phyloP scores from a whole-genome alignment of 2,113 vertebrate species.

The Nesoenas mayeri region DNA sequence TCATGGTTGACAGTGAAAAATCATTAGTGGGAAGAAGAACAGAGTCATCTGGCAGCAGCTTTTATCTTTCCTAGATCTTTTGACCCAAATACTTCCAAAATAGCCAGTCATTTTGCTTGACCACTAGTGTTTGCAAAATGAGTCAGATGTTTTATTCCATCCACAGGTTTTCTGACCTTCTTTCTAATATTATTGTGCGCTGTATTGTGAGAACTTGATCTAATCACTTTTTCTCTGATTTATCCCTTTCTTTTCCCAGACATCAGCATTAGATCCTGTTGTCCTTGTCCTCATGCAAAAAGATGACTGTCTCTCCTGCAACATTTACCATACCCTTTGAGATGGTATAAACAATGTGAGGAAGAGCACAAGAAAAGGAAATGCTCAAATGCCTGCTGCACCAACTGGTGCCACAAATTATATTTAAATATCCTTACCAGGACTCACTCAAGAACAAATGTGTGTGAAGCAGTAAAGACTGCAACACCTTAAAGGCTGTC shows the following conservation, averaged over 20 bases:
- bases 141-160: background rate
- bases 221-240: too few relatives aligned
- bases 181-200: background rate
- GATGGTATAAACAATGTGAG: too few relatives aligned
- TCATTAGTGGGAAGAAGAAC: background rate
- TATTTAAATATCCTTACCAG: background rate
- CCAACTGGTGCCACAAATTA: background rate
- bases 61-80: background rate
- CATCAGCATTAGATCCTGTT: too few relatives aligned
- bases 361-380: too few relatives aligned
- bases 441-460: background rate
- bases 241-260: too few relatives aligned
- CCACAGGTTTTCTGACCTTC: background rate
- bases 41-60: background rate
- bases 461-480: background rate
- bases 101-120: background rate
- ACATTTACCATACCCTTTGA: too few relatives aligned
- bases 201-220: background rate
- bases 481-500: background rate
- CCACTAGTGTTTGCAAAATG: background rate
- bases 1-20: background rate
- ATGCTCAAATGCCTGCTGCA: background rate
- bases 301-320: too few relatives aligned
- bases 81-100: background rate
- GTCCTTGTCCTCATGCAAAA: too few relatives aligned